Base-by-base conservation (phyloP, 2,113 vertebrate genomes). In the Ariopsis seemanni region DNA sequence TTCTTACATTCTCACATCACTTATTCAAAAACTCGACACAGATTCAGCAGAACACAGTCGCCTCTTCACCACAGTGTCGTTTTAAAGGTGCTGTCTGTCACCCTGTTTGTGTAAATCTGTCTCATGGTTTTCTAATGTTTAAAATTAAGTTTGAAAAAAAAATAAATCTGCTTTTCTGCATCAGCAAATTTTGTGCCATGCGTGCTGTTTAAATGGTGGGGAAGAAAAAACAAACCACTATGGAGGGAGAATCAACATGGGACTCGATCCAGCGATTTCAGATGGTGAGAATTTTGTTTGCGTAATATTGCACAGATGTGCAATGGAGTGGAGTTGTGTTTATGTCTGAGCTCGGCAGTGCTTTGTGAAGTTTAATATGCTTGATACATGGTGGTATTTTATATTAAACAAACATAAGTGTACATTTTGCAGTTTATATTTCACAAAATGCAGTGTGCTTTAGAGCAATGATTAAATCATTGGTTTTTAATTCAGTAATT, bases 161-260 rank as follows among this genome's bases (percentile, higher is more conserved):
- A 60, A 42, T 5, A 58, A 80, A 80, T 20, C 15, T 18, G n/a
- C 79, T 82, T 82, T 62, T 48, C 57, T 48, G 18, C 79, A 58
- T 80, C 78, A 60, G 78, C 55, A 48, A 82, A 62, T 25, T 4
- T 5, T 20, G 42, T 5, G 22, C 25, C 74, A 52, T 77, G 48
- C 20, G 15, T 77, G 48, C 11, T 0, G 20, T 52, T 77, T 77
- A 34, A 81, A 34, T 6, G 1, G 1, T 15, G n/a, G n/a, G n/a
- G 53, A 58, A 34, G 11, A 34, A 58, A 55, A 34, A 34, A 34
- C 17, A 20, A 81, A 60, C 17, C 27, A 58, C 14, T 60, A 55
- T 60, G 55, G 53, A n/a, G 12, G 15, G 7, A 80, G 27, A 80
- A 80, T 81, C 79, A 81, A 22, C 79, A 81, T 42, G 79, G 57